Evolutionary conservation across 2,888 invertebrate species (phyloP), one percentile per base, ranked within the genome.

Genomic region (Harpagoxenus sublaevis): DNA sequence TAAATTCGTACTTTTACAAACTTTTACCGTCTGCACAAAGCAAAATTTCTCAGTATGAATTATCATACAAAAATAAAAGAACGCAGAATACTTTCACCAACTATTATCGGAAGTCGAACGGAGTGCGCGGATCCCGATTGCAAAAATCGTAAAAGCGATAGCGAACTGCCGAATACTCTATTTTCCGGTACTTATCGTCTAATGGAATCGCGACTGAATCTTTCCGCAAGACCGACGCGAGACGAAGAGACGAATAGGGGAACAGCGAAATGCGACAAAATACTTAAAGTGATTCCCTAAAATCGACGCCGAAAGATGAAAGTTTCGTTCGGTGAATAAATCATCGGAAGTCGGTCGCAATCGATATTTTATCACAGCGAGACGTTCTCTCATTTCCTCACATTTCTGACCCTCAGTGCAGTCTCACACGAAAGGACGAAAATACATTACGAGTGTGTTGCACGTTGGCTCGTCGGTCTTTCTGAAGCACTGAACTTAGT

Each of bases 241-340:
- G 15, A 78, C 31, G 51, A 65, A 73, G 63, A 70, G 55, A 57
- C 39, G 55, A 57, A 70, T 45, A 77, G 55, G 42, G 39, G n/a
- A 31, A 66, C 60, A 75, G 12, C n/a, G 48, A 39, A n/a, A 39
- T 31, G 65, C 75, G 88, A 84, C 86, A 68, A 88, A 91, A 88
- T 87, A 86, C 82, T 87, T 81, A 81, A 86, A 90, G 81, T 88
- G 86, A 89, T 90, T 88, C 85, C 83, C 86, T 85, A 86, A 89
- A 90, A 91, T 83, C 86, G 66, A 63, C 71, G 81, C 71, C 62
- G 74, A 63, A 82, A 82, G 85, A 90, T 88, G 84, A 90, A 91
- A 90, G 84, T 90, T 91, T 90, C 84, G 88, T 87, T 81, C 83
- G 68, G 63, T 81, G 90, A 91, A 91, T 91, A 91, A 91, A 91